These are phyloP conservation scores for Otocyon megalotis DNA, from an alignment of 2,113 vertebrate genomes.

Conservation along the genomic window DNA sequence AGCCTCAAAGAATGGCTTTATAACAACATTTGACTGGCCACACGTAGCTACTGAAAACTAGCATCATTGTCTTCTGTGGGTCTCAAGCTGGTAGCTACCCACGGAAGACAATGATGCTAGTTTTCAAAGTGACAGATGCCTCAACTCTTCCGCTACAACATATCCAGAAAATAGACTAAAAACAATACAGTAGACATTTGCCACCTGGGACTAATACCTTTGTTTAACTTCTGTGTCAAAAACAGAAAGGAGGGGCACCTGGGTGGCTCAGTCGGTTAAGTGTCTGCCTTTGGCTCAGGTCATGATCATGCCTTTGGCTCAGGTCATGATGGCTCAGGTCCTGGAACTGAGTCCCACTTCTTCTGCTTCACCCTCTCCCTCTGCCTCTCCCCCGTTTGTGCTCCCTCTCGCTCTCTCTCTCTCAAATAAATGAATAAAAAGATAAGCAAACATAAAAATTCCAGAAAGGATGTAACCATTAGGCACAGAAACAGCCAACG, in stretches of 20 bases:
- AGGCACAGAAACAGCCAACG: background rate
- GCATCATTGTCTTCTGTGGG: too few species aligned
- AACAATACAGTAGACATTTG: background rate
- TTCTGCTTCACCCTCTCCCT: background rate
- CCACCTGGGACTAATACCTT: background rate
- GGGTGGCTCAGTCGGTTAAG: background rate
- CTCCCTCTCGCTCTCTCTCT: background rate
- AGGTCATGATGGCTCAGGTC: too few species aligned
- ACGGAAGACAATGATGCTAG: background rate
- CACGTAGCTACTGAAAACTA: background rate
- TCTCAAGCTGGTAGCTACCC: background rate
- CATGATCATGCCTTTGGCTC: background rate
- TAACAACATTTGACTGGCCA: background rate
- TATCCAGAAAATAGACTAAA: background rate
- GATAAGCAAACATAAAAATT: background rate
- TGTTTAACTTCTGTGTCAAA: conserved; percentile 38
- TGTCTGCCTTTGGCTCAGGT: background rate
- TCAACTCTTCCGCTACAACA: background rate
- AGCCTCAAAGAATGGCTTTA: background rate
- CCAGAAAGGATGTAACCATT: background rate
- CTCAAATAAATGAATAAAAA: background rate
- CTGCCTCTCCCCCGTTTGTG: background rate
- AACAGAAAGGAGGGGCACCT: background rate
- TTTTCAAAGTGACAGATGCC: background rate
- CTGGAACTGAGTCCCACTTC: background rate